Evolutionary conservation across 1,140 invertebrate species (phyloP).

Genomic region (Globodera rostochiensis): DNA sequence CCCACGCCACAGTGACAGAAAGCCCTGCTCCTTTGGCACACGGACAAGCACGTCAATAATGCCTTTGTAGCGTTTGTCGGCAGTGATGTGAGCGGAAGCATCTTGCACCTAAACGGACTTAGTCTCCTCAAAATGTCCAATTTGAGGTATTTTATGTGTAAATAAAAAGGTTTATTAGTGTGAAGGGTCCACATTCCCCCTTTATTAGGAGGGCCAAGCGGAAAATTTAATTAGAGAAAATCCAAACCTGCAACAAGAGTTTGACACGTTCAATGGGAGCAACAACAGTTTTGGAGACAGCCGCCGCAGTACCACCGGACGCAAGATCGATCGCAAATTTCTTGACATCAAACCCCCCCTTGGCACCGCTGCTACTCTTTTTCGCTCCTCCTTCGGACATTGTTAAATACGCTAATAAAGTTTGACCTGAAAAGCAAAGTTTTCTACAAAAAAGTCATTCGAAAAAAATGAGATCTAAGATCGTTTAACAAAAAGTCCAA

Average conservation of each 20-base stretch:
- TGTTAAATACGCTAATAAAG: neutral
- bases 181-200: neutral
- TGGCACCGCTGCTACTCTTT: neutral
- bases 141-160: no score
- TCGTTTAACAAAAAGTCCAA: neutral
- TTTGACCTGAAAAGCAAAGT: no score
- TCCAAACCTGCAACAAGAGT: conserved; percentile 66
- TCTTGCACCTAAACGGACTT: conserved; percentile 64
- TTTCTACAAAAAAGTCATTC: no score
- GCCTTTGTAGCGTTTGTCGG: conserved; percentile 69
- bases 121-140: neutral
- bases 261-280: conserved; percentile 69
- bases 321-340: conserved; percentile 61
- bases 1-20: conserved; percentile 60
- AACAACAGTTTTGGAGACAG: conserved; percentile 79
- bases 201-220: no score
- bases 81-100: conserved; percentile 76
- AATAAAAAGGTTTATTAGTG: no score
- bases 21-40: conserved; percentile 61
- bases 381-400: conserved; percentile 13
- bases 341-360: conserved; percentile 2
- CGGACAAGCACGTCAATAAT: conserved; percentile 62
- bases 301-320: conserved; percentile 79
- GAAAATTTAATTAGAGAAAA: conserved; percentile 4
- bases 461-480: neutral